Evolutionary conservation across 1,140 invertebrate genomes (phyloP).

Genomic region (Rhynchophorus ferrugineus): DNA sequence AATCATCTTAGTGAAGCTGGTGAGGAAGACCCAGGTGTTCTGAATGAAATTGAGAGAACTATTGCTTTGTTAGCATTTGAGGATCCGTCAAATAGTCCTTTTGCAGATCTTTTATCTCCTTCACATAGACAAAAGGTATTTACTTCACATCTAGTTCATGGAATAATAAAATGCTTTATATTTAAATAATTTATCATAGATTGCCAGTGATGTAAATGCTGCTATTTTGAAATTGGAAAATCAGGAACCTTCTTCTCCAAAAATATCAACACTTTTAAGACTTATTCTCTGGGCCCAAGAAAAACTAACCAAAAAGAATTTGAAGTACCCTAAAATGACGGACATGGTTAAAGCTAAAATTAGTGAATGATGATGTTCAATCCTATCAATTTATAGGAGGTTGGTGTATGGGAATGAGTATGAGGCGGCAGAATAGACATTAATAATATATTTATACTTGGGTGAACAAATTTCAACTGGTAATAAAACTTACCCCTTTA

Average conservation of each 20-base stretch:
- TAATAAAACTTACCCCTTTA: too few relatives aligned
- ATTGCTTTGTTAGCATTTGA: slow-evolving; percentile 94
- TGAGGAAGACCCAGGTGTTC: slow-evolving; percentile 73
- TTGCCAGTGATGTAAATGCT: slow-evolving; percentile 94
- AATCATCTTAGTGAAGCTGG: slow-evolving; percentile 87
- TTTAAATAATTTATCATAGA: slow-evolving; percentile 61
- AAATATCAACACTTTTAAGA: slow-evolving; percentile 85
- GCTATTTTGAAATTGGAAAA: slow-evolving; percentile 90
- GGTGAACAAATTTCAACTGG: too few relatives aligned
- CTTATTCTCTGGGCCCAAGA: slow-evolving; percentile 93
- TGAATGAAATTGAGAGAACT: slow-evolving; percentile 75
- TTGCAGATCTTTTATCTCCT: slow-evolving; percentile 87
- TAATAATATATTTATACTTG: too few relatives aligned
- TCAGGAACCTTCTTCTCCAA: slow-evolving; percentile 78
- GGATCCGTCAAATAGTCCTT: slow-evolving; percentile 89
- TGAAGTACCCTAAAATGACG: slow-evolving; percentile 89
- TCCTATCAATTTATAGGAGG: slow-evolving; percentile 20
- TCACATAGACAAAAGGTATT: slow-evolving; percentile 87
- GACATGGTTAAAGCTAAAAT: slow-evolving; percentile 75
- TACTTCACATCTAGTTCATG: not conserved
- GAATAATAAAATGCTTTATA: not conserved
- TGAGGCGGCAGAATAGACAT: too few relatives aligned
- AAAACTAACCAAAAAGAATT: slow-evolving; percentile 88
- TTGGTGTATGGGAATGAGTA: slow-evolving; percentile 9
- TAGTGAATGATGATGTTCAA: slow-evolving; percentile 56